Base-by-base conservation (phyloP, 1,140 invertebrate genomes). In the Oryctes rhinoceros region DNA sequence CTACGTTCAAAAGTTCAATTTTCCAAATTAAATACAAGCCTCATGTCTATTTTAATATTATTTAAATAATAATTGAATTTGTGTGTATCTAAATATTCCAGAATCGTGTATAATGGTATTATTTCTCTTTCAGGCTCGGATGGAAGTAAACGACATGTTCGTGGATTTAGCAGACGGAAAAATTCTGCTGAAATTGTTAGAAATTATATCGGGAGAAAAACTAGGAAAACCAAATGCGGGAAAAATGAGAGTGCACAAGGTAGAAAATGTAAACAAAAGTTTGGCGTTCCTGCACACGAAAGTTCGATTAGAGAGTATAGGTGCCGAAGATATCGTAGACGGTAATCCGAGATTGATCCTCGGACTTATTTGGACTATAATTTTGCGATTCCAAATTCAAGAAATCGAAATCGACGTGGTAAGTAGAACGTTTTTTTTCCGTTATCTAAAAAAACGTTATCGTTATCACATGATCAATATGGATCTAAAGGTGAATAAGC, bases 231-330 rank as follows among this genome's bases (percentile, higher is more conserved):
- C 98, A 79, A 99, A 99, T 91, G 96, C 94, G 87, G 98, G 98
- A 24, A 93, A 95, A 81, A 98, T 99, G 95, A 90, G 98, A 84
- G 98, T 99, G 35, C 98, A 99, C 89, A 99, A 99, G 91, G 97
- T 99, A 59, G 98, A 99, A 90, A 99, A 99, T 90, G 96, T 99
- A 83, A 99, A 99, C 90, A 99, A 98, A 90, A 97, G 96, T 86
- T 90, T 99, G 83, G 96, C 96, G 82, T 99, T 99, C 90, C 91
- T 99, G 74, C 97, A 98, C 88, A 98, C 97, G 75, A 98, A 99
- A 94, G 97, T 98, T 49, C 93, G 96, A 35, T 89, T 99, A 85
- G 98, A 99, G 90, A 99, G 97, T 88, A 99, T 99, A 86, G 98
- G 98, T 83, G 97, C 98, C 47, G 98, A 99, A 89, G 98, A 99